Evolutionary conservation across 2,888 invertebrate genomes (phyloP), one percentile per base, ranked within the genome.

Genomic region (Julus scanicus): DNA sequence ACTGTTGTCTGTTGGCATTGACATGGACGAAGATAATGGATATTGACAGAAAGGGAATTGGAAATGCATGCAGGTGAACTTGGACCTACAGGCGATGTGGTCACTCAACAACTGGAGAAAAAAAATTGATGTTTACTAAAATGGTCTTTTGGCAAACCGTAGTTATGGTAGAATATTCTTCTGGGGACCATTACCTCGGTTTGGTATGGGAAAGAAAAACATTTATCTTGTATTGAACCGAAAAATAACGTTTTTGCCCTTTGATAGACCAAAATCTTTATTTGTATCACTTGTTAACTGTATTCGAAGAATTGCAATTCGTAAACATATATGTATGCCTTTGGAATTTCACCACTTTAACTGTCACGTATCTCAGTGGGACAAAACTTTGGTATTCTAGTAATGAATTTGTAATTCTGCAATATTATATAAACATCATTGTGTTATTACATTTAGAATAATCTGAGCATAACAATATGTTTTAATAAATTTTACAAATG

Each of bases 11-110:
- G 29, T 71, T 71, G 71, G 29, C 71, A 71, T 71, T 71, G 71
- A 71, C 71, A 71, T 71, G 29, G 71, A 71, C 71, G 29, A 71
- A 71, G 71, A 71, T 71, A 71, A 71, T 71, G 71, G 71, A 71
- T 71, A 71, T 71, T 71, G 71, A 29, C 71, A 71, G 71, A 9
- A n/a, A 71, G 71, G 71, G 71, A 71, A 71, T 71, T 71, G 71
- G 71, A 71, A 71, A 71, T 71, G 71, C 1, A 71, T 71, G 29
- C 71, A 71, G 71, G 71, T 71, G 71, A 71, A 71, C 71, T 71
- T 37, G 71, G 29, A 29, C 71, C 71, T 29, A 29, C 29, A 13
- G 71, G 71, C 71, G 71, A 71, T 71, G 71, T 71, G 71, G 29
- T 71, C 71, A 71, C 71, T 71, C 71, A 71, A 29, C 71, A 29